A percentile compares a stretch with the other conserved stretches of the same genome.
These are phyloP conservation scores for Hippocampus abdominalis DNA, from an alignment of 2,113 vertebrate species.

Conservation along the genomic window DNA sequence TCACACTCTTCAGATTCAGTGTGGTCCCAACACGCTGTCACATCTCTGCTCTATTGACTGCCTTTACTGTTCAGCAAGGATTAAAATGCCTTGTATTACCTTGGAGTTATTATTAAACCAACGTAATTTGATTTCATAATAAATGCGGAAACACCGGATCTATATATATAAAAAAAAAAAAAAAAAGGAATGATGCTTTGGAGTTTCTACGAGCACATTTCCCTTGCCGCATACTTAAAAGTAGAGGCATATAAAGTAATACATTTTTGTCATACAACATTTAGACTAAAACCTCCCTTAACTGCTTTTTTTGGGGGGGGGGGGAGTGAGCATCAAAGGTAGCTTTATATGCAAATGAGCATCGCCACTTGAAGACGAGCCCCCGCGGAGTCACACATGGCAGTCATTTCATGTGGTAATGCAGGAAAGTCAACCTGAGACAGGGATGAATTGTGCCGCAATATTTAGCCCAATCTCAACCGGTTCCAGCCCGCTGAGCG, in stretches of 20 bases:
- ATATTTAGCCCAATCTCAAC: constrained; percentile 54
- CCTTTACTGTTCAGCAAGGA: constrained; percentile 13
- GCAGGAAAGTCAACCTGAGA: constrained; percentile 50
- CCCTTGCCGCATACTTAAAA: constrained; percentile 16
- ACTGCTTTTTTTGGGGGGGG: constrained; percentile 41
- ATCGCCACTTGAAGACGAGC: constrained; percentile 42
- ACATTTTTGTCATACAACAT: constrained; percentile 21
- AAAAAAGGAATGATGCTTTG: constrained; percentile 20
- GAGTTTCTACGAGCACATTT: constrained; percentile 11
- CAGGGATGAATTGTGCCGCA: constrained; percentile 59
- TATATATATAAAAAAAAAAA: constrained; percentile 10
- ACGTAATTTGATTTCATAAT: constrained; percentile 8
- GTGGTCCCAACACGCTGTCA: neutral
- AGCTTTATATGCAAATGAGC: constrained; percentile 57
- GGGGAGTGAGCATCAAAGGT: constrained; percentile 38
- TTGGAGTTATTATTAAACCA: no score
- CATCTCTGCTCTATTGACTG: neutral
- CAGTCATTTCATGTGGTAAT: constrained; percentile 43
- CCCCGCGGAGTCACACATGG: constrained; percentile 48
- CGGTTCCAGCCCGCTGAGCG: constrained; percentile 14
- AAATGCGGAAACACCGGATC: neutral
- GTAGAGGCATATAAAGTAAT: neutral
- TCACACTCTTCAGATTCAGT: neutral
- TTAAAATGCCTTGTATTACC: constrained; percentile 17
- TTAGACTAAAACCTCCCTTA: constrained; percentile 30